Evolutionary conservation across 2,888 invertebrate genomes (phyloP).

Genomic region (Clanis bilineata): DNA sequence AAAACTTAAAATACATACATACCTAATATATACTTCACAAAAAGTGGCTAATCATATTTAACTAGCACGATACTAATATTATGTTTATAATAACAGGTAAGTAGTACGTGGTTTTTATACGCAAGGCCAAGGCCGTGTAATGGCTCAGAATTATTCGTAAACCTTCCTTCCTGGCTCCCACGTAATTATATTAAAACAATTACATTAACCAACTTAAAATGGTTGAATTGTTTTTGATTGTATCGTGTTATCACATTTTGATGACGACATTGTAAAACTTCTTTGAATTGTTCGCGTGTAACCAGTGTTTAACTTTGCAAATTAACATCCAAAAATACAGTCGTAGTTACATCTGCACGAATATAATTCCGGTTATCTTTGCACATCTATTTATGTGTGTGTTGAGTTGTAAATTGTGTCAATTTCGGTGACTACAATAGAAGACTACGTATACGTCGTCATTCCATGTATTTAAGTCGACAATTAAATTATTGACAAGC

Average conservation of each 20-base stretch:
- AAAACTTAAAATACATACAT: constrained; percentile 14
- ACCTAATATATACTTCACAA: neutral
- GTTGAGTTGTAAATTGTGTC: no score
- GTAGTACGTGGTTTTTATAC: constrained; percentile 38
- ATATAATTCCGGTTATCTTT: neutral
- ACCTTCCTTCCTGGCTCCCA: constrained; percentile 38
- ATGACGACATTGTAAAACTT: neutral
- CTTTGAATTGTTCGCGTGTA: neutral
- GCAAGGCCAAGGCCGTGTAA: constrained; percentile 39
- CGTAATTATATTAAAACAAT: constrained; percentile 29
- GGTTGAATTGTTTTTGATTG: neutral
- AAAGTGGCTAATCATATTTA: constrained; percentile 6
- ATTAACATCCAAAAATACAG: neutral
- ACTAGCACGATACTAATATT: constrained; percentile 29
- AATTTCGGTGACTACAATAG: no score
- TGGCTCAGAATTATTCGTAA: constrained; percentile 39
- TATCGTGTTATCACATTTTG: neutral
- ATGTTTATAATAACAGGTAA: constrained; percentile 28
- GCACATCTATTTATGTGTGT: neutral
- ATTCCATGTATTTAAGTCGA: no score
- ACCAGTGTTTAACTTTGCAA: neutral
- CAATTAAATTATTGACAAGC: no score
- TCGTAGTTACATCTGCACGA: no score
- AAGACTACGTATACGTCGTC: no score
- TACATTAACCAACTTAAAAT: neutral